These are phyloP conservation scores for Dyspetes luteomarginatus DNA, from an alignment of 2,888 invertebrate genomes.

Conservation along the genomic window DNA sequence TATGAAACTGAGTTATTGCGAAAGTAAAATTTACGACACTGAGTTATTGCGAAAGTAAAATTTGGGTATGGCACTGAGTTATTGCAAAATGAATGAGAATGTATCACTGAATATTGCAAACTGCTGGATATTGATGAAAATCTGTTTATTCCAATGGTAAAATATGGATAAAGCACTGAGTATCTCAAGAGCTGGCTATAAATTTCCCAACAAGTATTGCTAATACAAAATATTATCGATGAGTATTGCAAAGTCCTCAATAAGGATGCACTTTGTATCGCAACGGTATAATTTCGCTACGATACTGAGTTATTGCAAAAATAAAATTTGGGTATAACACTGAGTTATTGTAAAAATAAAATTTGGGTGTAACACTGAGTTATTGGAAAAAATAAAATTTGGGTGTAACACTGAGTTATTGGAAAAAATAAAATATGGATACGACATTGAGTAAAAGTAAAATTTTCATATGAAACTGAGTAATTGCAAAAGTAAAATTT, in stretches of 20 bases:
- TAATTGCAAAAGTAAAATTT: slow-evolving; percentile 15
- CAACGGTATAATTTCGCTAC: not conserved
- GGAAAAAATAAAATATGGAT: not conserved
- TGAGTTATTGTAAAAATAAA: not conserved
- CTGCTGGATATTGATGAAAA: not conserved
- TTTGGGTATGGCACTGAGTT: slow-evolving; percentile 3
- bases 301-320: slow-evolving; percentile 25
- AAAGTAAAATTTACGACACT: slow-evolving; percentile 1
- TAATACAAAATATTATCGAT: not conserved
- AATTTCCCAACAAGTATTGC: slow-evolving; percentile 11
- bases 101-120: slow-evolving; percentile 18
- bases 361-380: slow-evolving; percentile 1
- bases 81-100: slow-evolving; percentile 10
- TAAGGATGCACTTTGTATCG: not conserved
- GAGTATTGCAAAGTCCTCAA: not conserved
- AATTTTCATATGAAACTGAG: not conserved
- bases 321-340: not conserved
- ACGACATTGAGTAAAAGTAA: not conserved
- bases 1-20: not conserved
- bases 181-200: not conserved
- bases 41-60: not conserved
- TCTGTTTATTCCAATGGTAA: slow-evolving; percentile 13
- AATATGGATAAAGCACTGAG: not conserved
- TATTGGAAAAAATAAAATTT: not conserved
- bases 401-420: slow-evolving; percentile 10